These are phyloP conservation scores for Periphyllus acericola DNA, from an alignment of 2,888 invertebrate species.

Conservation along the genomic window DNA sequence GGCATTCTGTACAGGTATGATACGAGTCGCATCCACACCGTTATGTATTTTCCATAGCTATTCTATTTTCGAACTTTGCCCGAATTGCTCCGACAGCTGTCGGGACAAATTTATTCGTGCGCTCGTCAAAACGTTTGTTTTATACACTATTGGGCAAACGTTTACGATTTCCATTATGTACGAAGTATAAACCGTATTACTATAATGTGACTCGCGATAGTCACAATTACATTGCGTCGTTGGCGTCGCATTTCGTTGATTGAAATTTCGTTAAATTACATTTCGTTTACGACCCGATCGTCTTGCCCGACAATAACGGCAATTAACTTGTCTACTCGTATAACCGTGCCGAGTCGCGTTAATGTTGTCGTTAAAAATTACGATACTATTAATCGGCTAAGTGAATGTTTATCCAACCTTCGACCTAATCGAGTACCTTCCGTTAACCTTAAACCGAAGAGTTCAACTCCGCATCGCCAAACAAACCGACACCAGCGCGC, in stretches of 20 bases:
- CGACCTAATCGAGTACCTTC: conserved; percentile 27
- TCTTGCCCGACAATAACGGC: conserved; percentile 30
- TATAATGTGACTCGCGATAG: background rate
- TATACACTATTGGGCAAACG: background rate
- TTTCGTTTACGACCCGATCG: background rate
- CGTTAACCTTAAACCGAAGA: conserved; percentile 43
- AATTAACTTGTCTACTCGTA: conserved; percentile 29
- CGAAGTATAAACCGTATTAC: background rate
- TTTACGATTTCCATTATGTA: background rate
- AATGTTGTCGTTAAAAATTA: conserved; percentile 37
- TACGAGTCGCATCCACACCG: background rate
- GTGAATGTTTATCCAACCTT: conserved; percentile 46
- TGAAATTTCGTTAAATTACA: background rate
- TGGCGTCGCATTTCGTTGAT: background rate
- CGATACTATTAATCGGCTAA: conserved; percentile 51
- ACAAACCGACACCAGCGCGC: background rate
- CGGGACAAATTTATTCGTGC: background rate
- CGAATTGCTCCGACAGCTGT: background rate
- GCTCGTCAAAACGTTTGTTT: background rate
- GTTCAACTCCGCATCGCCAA: conserved; percentile 13
- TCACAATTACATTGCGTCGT: background rate
- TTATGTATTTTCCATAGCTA: background rate
- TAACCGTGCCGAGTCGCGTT: conserved; percentile 12
- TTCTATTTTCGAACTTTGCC: background rate
- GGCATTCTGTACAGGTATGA: background rate